Evolutionary conservation across 2,888 invertebrate genomes (phyloP).

Genomic region (Leistus spinibarbis): DNA sequence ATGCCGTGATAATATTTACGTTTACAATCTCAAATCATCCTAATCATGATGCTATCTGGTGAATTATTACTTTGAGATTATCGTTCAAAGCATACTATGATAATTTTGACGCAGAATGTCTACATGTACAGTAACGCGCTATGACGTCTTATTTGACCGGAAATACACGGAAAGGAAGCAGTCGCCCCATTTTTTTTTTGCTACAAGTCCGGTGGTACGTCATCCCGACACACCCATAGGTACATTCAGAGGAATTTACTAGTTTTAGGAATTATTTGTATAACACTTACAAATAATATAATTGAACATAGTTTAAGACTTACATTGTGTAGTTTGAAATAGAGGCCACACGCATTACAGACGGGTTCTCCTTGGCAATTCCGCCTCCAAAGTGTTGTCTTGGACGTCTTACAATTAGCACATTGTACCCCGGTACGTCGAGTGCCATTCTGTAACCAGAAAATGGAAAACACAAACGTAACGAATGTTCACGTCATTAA

Average conservation of each 20-base stretch:
- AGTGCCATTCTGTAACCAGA: slow-evolving; percentile 60
- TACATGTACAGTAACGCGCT: background rate
- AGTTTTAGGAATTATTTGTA: background rate
- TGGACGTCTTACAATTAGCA: slow-evolving; percentile 94
- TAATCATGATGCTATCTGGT: background rate
- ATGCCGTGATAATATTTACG: background rate
- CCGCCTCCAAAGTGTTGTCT: slow-evolving; percentile 96
- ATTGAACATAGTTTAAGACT: slow-evolving; percentile 49
- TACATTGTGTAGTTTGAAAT: slow-evolving; percentile 84
- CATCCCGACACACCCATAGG: slow-evolving; percentile 24
- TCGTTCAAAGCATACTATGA: background rate
- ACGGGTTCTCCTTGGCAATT: slow-evolving; percentile 98
- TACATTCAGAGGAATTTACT: background rate
- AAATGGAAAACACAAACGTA: background rate
- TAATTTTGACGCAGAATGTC: background rate
- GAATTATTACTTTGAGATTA: background rate
- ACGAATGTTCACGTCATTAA: background rate
- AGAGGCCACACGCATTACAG: slow-evolving; percentile 94
- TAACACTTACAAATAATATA: too few relatives aligned
- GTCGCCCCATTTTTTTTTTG: slow-evolving; percentile 27
- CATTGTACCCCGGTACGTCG: slow-evolving; percentile 82
- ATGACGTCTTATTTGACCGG: slow-evolving; percentile 31
- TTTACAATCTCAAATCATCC: background rate
- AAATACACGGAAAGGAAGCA: slow-evolving; percentile 16
- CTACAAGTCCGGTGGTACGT: slow-evolving; percentile 27